These are phyloP conservation scores for Catharus minimus DNA, from an alignment of 2,113 vertebrate species.

Conservation along the genomic window DNA sequence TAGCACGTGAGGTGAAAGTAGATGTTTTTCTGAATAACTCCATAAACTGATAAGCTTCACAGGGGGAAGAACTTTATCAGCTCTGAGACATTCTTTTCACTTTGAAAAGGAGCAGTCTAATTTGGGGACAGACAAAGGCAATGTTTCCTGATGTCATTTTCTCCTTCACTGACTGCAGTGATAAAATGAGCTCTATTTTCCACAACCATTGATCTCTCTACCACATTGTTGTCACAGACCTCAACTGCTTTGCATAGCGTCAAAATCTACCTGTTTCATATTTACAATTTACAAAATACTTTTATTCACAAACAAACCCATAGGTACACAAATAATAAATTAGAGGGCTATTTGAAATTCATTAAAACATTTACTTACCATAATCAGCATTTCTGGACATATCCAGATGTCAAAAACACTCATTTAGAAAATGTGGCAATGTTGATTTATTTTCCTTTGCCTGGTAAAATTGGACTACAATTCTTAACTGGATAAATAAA, in stretches of 20 bases:
- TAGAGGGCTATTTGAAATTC: not conserved
- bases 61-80: constrained; percentile 21
- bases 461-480: not conserved
- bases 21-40: not conserved
- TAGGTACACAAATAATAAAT: not conserved
- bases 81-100: not conserved
- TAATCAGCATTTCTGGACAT: not conserved
- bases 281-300: not conserved
- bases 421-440: not conserved
- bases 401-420: not conserved
- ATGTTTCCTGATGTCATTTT: constrained; percentile 15
- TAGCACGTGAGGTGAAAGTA: not conserved
- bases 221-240: not conserved
- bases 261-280: not conserved
- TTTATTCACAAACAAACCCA: not conserved
- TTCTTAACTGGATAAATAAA: not conserved
- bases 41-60: not conserved
- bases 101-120: constrained; percentile 1
- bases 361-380: not conserved
- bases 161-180: constrained; percentile 19
- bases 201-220: not conserved
- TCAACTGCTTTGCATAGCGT: not conserved
- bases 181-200: constrained; percentile 37
- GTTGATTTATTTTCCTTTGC: not conserved
- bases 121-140: not conserved